These are phyloP conservation scores for Albula goreensis DNA, from an alignment of 2,113 vertebrate species.

Conservation along the genomic window DNA sequence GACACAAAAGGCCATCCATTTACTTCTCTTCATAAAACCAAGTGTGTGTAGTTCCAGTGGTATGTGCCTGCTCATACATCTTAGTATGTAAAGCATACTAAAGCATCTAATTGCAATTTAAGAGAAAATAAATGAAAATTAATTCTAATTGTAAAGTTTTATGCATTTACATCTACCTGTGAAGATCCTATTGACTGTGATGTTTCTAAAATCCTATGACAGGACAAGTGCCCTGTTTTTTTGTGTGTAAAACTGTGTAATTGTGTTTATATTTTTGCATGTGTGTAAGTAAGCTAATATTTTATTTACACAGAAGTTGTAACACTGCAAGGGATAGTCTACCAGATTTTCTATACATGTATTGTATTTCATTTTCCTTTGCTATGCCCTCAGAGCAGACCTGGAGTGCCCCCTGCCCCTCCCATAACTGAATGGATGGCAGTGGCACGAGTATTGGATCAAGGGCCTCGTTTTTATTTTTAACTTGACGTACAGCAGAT, in stretches of 20 bases:
- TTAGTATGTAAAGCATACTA: not conserved
- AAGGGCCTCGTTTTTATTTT: constrained; percentile 56
- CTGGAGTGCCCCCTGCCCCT: constrained; percentile 45
- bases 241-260: not conserved
- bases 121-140: not conserved
- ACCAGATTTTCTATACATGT: not conserved
- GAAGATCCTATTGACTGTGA: not conserved
- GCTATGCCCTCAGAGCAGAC: constrained; percentile 36
- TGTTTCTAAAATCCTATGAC: not conserved
- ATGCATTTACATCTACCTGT: not conserved
- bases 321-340: not conserved
- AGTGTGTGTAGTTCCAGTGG: not conserved
- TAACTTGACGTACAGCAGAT: constrained; percentile 53
- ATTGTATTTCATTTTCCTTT: not conserved
- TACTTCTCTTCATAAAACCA: not conserved
- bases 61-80: not conserved
- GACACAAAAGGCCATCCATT: not conserved
- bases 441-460: constrained; percentile 66
- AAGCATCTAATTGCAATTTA: not conserved
- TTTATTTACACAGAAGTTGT: not conserved
- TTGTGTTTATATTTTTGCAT: not conserved
- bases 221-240: not conserved
- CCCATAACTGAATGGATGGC: constrained; percentile 31
- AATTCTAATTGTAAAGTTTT: not conserved
- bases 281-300: not conserved